Conservation (phyloP, 2,888 invertebrate species). For the Sesamia inferens region DNA sequence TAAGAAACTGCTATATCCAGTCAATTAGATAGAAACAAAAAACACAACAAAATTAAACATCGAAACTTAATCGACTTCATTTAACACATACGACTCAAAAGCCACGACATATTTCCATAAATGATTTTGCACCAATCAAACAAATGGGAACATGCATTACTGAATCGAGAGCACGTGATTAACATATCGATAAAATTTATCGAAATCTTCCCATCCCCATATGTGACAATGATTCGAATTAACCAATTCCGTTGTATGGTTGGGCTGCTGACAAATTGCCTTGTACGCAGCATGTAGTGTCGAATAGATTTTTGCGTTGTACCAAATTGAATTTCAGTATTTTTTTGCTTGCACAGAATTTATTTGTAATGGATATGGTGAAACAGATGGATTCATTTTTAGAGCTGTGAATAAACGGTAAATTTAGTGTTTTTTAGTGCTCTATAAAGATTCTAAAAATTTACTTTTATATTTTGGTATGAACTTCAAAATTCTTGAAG, state of each 20-base stretch:
- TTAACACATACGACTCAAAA: slow-evolving; percentile 55
- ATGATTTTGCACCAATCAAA: slow-evolving; percentile 71
- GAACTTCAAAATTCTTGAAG: no score
- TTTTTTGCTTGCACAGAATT: slow-evolving; percentile 49
- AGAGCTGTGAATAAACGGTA: slow-evolving; percentile 5
- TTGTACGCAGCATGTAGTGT: slow-evolving; percentile 37
- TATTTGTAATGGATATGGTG: slow-evolving; percentile 50
- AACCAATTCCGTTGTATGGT: slow-evolving; percentile 65
- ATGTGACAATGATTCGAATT: slow-evolving; percentile 71
- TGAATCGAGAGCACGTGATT: slow-evolving; percentile 67
- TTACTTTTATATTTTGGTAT: neutral
- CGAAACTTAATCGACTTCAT: slow-evolving; percentile 48
- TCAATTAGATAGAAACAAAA: slow-evolving; percentile 11
- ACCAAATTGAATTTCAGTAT: slow-evolving; percentile 53
- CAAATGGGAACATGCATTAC: slow-evolving; percentile 70
- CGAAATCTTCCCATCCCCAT: slow-evolving; percentile 58
- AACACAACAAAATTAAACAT: slow-evolving; percentile 28
- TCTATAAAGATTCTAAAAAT: neutral
- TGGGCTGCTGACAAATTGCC: slow-evolving; percentile 58
- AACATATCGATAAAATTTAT: slow-evolving; percentile 75
- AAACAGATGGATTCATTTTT: slow-evolving; percentile 32
- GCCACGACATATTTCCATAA: slow-evolving; percentile 58
- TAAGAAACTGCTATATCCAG: no score
- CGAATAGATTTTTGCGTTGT: slow-evolving; percentile 56
- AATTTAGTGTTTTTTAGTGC: neutral